Evolutionary conservation across 92 coral and sea anemone species (phyloP).

Genomic region (Epizoanthus stellaris): DNA sequence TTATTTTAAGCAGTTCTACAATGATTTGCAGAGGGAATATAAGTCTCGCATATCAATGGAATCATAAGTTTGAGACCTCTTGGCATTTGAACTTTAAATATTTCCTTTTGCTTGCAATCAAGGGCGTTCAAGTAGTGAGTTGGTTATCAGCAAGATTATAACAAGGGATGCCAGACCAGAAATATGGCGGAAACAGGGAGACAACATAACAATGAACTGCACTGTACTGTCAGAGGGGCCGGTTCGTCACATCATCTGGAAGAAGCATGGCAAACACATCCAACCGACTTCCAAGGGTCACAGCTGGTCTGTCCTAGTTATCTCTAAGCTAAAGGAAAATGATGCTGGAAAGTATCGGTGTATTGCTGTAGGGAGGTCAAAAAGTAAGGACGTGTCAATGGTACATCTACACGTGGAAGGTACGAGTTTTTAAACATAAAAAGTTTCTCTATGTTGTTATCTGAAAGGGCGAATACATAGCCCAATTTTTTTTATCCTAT

Average conservation of each 20-base stretch:
- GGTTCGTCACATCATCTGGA: conserved; percentile 22
- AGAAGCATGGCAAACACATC: conserved; percentile 9
- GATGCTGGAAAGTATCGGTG: conserved; percentile 27
- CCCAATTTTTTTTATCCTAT: neutral
- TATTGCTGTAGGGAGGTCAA: conserved; percentile 19
- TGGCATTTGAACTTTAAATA: neutral
- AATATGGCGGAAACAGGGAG: conserved; percentile 31
- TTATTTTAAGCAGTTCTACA: no score
- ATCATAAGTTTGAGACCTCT: no score
- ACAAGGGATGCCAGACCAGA: conserved; percentile 35
- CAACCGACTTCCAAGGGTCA: conserved; percentile 18
- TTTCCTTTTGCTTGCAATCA: neutral
- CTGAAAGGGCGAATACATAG: neutral
- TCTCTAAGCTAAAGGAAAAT: conserved; percentile 12
- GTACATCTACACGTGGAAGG: conserved; percentile 34
- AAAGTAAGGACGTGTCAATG: conserved; percentile 11
- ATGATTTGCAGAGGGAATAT: no score
- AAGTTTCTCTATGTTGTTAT: neutral
- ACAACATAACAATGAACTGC: conserved; percentile 35
- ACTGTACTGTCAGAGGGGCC: conserved; percentile 39
- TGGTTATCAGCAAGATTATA: conserved; percentile 15
- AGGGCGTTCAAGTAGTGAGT: neutral
- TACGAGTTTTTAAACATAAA: no score
- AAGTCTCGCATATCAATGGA: no score
- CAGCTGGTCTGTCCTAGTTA: conserved; percentile 15